Evolutionary conservation across 2,113 vertebrate species (phyloP), one percentile per base, ranked within the genome.

Genomic region (Sinocyclocheilus grahami): DNA sequence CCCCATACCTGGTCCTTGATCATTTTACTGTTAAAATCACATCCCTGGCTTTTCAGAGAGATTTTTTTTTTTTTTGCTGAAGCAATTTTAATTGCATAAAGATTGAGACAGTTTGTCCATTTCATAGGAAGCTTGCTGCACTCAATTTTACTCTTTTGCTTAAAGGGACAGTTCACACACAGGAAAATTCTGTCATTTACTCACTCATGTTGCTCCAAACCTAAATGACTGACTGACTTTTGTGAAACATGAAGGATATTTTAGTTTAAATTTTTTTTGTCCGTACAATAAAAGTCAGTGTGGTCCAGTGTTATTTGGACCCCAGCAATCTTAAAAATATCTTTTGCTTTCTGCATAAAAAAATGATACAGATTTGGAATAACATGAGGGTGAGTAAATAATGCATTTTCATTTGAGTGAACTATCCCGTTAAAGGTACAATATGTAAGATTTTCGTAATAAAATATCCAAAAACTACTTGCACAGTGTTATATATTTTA

Each of bases 1-100:
- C 91, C 90, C 87, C 71, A 91, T 91, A 87, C 89, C 82, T 91
- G 84, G 87, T 78, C 85, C 87, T 87, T 93, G 92, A 92, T 92
- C 90, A 53, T 90, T 88, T 89, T 77, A 72, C 86, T 90, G 86
- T 84, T 88, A 71, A 90, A 83, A 89, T 92, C 86, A 33, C 13
- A 75, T 48, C 86, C 90, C 85, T 89, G 82, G 88, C 42, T 88
- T 87, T 75, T 65, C 72, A 53, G 88, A 75, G 86, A 90, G 87
- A 88, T 89, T 20, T 65, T 65, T 76, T 37, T 37, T 37, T 37
- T 37, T 42, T 83, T 72, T 67, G 18, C 48, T 14, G 55, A 58
- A 76, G 60, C 77, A 16, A 10, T 58, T 81, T 46, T 82, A 88
- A 83, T 90, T 86, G 67, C 87, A 63, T 63, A 55, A 65, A 39